These are phyloP conservation scores for Neodiprion pinetum DNA, from an alignment of 1,140 invertebrate genomes.

Conservation along the genomic window DNA sequence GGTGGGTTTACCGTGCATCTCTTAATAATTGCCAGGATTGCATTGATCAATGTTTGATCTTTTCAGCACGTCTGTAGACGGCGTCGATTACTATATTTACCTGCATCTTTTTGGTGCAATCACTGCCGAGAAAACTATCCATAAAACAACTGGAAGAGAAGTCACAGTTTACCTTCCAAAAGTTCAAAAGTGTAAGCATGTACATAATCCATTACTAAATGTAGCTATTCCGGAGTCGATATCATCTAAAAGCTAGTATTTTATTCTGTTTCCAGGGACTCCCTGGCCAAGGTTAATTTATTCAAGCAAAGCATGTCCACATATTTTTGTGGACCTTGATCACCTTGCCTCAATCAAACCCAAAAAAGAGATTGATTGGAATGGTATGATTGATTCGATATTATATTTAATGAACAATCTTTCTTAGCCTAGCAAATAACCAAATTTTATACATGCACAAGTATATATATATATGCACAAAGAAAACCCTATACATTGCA, in stretches of 20 bases:
- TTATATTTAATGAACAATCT: not conserved
- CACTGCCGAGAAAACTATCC: constrained; percentile 43
- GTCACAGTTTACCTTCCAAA: constrained; percentile 50
- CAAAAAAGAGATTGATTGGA: not conserved
- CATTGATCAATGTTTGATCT: constrained; percentile 23
- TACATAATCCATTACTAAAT: not conserved
- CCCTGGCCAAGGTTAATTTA: not conserved
- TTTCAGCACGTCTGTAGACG: constrained; percentile 44
- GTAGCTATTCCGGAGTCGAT: not conserved
- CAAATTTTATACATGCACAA: not conserved
- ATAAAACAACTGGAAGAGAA: constrained; percentile 48
- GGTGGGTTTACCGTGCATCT: constrained; percentile 1
- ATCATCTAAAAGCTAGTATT: not conserved
- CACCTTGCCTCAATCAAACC: not conserved
- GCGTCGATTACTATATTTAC: constrained; percentile 40
- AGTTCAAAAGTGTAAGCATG: constrained; percentile 47
- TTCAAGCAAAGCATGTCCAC: not conserved
- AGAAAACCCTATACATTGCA: not conserved
- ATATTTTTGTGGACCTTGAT: not conserved
- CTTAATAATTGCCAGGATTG: not conserved
- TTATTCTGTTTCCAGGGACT: not conserved
- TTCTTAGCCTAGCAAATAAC: not conserved
- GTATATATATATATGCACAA: not conserved
- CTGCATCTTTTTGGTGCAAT: constrained; percentile 52
- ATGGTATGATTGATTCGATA: not conserved